Percentiles rank a stretch among this genome's conserved stretches.
These are phyloP conservation scores for Tragopan temminckii DNA, from an alignment of 2,797 vertebrate genomes.

Conservation along the genomic window DNA sequence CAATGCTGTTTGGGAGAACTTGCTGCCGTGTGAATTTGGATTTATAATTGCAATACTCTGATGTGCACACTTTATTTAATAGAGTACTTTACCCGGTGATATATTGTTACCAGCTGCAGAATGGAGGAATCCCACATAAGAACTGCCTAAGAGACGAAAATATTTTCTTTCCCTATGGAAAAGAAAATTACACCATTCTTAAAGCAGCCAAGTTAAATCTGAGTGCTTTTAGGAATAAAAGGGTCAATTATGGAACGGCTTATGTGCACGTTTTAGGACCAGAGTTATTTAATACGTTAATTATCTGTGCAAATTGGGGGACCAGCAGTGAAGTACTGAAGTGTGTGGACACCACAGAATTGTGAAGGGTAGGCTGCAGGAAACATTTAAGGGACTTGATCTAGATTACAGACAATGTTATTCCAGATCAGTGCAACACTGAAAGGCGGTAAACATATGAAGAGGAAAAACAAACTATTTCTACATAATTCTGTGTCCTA, in stretches of 20 bases:
- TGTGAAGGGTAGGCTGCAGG: background rate
- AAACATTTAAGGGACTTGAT: background rate
- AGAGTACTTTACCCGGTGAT: background rate
- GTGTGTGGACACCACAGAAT: background rate
- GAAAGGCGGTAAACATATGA: background rate
- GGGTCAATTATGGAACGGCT: background rate
- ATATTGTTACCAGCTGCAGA: background rate
- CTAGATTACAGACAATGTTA: background rate
- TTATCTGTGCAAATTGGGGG: background rate
- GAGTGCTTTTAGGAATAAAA: background rate
- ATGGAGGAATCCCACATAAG: background rate
- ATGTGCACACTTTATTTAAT: background rate
- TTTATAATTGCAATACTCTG: background rate
- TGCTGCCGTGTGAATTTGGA: background rate
- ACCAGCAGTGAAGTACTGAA: background rate
- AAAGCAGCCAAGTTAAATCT: background rate
- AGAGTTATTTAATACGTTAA: background rate
- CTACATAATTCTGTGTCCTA: slow-evolving; percentile 24
- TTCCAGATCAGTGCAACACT: background rate
- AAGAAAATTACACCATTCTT: background rate
- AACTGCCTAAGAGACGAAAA: background rate
- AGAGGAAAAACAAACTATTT: slow-evolving; percentile 12
- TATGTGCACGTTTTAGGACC: background rate
- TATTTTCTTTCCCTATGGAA: slow-evolving; percentile 5
- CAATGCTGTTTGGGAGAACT: background rate